phyloP scores from a whole-genome alignment of 2,888 invertebrate species.

The Philhelius pedissequus region DNA sequence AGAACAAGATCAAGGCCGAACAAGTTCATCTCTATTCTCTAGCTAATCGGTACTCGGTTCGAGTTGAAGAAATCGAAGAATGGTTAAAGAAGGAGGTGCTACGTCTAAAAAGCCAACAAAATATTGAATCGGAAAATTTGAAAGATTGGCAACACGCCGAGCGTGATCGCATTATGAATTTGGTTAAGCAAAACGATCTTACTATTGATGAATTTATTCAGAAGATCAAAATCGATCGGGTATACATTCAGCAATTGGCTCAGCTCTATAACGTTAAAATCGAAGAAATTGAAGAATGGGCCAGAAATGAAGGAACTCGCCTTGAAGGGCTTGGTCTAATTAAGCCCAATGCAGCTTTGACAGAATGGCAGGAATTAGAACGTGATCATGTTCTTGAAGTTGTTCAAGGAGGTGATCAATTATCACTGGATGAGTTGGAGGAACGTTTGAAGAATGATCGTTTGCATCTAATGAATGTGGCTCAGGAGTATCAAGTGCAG shows the following conservation, averaged over 20 bases:
- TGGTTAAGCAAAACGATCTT: slow-evolving; percentile 72
- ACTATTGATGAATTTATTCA: slow-evolving; percentile 73
- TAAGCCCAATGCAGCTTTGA: slow-evolving; percentile 75
- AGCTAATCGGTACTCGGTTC: slow-evolving; percentile 76
- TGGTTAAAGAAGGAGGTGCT: slow-evolving; percentile 76
- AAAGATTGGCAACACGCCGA: slow-evolving; percentile 76
- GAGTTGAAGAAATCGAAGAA: slow-evolving; percentile 76
- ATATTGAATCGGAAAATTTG: slow-evolving; percentile 74
- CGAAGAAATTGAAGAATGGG: slow-evolving; percentile 76
- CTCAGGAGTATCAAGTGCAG: slow-evolving; percentile 76
- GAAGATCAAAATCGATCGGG: slow-evolving; percentile 73
- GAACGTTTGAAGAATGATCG: slow-evolving; percentile 75
- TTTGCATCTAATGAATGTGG: slow-evolving; percentile 73
- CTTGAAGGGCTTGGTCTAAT: slow-evolving; percentile 75
- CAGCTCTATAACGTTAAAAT: slow-evolving; percentile 74
- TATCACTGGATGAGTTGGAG: slow-evolving; percentile 76
- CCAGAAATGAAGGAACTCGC: slow-evolving; percentile 73
- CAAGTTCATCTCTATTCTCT: slow-evolving; percentile 74
- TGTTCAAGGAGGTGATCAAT: slow-evolving; percentile 74
- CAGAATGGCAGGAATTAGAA: slow-evolving; percentile 76
- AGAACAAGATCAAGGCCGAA: slow-evolving; percentile 73
- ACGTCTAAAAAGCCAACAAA: slow-evolving; percentile 74
- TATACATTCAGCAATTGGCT: slow-evolving; percentile 73
- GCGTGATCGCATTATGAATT: slow-evolving; percentile 73
- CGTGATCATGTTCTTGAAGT: slow-evolving; percentile 76